Conservation (phyloP, 1,140 invertebrate genomes). For the Tyrophagus putrescentiae region DNA sequence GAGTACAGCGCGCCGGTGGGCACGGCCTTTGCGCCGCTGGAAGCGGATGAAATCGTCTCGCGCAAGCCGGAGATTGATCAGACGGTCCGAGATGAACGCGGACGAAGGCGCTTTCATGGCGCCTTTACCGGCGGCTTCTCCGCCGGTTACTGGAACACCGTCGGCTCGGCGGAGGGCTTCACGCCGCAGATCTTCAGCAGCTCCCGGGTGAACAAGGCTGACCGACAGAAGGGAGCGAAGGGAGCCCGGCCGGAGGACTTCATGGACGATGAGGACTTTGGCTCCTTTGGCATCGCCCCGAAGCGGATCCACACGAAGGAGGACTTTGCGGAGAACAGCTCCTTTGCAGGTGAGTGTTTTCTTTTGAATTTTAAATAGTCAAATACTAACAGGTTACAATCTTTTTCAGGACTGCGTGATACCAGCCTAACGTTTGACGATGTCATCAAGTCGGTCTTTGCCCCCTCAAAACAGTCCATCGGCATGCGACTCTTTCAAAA, state of each 20-base stretch:
- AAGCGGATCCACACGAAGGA: conserved; percentile 57
- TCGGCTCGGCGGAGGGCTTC: conserved; percentile 91
- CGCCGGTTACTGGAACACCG: conserved; percentile 92
- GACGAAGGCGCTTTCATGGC: conserved; percentile 85
- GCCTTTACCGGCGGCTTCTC: conserved; percentile 98
- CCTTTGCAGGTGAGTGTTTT: conserved; percentile 23
- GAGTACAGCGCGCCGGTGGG: background rate
- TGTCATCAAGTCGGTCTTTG: conserved; percentile 53
- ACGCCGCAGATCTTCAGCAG: conserved; percentile 79
- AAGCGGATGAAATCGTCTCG: conserved; percentile 48
- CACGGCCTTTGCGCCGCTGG: conserved; percentile 16
- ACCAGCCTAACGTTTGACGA: conserved; percentile 58
- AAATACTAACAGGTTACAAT: background rate
- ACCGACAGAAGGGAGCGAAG: conserved; percentile 41
- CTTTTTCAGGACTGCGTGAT: conserved; percentile 29
- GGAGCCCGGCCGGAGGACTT: conserved; percentile 62
- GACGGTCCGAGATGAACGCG: conserved; percentile 72
- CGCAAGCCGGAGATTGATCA: conserved; percentile 79
- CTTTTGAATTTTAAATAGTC: background rate
- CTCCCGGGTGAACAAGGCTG: conserved; percentile 2
- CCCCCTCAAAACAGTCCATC: conserved; percentile 63
- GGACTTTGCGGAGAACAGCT: conserved; percentile 42
- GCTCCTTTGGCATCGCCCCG: conserved; percentile 88
- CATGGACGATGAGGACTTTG: conserved; percentile 96
- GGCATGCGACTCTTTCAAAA: conserved; percentile 66